phyloP scores from a whole-genome alignment of 2,888 invertebrate species.

The Nemoura dubitans region DNA sequence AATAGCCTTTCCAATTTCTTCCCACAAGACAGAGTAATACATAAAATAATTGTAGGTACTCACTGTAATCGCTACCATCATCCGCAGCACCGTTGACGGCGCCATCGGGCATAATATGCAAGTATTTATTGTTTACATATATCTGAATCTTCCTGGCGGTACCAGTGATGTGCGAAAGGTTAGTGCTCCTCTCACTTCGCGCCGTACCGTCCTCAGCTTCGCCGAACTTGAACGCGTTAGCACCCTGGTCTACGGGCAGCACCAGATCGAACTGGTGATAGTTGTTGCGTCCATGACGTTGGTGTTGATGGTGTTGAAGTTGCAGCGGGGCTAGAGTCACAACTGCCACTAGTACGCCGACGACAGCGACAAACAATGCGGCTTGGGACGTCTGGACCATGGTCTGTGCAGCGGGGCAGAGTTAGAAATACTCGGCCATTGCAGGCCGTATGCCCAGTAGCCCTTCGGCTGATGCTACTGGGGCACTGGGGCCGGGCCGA shows the following conservation, averaged over 20 bases:
- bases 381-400: conserved; percentile 35
- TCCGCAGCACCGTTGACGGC: conserved; percentile 85
- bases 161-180: conserved; percentile 82
- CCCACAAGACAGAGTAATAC: too few species aligned
- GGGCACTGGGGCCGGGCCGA: too few species aligned
- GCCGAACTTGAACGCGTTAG: conserved; percentile 54
- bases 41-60: conserved; percentile 63
- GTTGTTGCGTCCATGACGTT: neutral
- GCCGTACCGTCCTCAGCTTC: conserved; percentile 56
- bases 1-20: too few species aligned
- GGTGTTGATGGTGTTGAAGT: neutral
- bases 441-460: neutral
- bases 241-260: conserved; percentile 27
- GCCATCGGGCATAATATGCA: conserved; percentile 85
- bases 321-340: conserved; percentile 26
- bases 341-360: conserved; percentile 13
- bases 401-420: neutral
- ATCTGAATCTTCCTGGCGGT: conserved; percentile 82
- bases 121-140: conserved; percentile 84
- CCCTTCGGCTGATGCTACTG: neutral
- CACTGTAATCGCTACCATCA: conserved; percentile 83
- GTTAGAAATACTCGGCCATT: neutral
- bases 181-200: conserved; percentile 80
- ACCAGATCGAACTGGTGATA: conserved; percentile 26
- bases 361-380: conserved; percentile 33